Evolutionary conservation across 2,113 vertebrate species (phyloP), one percentile per base, ranked within the genome.

Genomic region (Physeter macrocephalus): DNA sequence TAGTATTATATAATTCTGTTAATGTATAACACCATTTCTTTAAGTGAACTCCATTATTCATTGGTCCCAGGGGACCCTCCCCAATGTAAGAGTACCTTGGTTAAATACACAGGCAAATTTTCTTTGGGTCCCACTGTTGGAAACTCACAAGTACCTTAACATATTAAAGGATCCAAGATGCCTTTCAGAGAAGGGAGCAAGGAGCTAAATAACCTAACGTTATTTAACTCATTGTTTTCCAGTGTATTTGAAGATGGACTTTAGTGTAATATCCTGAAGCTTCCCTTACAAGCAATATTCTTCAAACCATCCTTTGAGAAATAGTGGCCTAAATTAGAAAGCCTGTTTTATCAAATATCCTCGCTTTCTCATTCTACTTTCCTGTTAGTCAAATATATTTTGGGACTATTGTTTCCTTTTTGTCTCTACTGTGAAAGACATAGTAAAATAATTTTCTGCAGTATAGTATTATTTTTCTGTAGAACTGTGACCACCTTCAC

Each of bases 241-340:
- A 92, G 57, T 43, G 43, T 71, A 75, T 77, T 43, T 72, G 52
- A 95, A 78, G 66, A 89, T 27, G 67, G 52, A 57, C 15, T 67
- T 61, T 64, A 67, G 11, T 4, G 72, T 18, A 69, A 18, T 62
- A 83, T 25, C 31, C 43, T 85, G 21, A 95, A 93, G 46, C 9
- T 94, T 77, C 31, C 62, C 8, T 84, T 54, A 72, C 8, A 89
- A 82, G 27, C 34, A 85, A 62, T 88, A 57, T 57, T 94, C 61
- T 94, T 97, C 59, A 89, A 77, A 78, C 18, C 9, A 93, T 43
- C 20, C n/a, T 90, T 86, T 93, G 61, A 95, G 72, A 94, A 94
- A 52, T 39, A 49, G 31, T 64, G 34, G 34, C 31, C 72, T 85
- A 88, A 88, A 88, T 17, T 85, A 49, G 27, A 90, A 94, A 90